Base-by-base conservation (phyloP, 2,888 invertebrate genomes). In the Toxonevra muliebris region DNA sequence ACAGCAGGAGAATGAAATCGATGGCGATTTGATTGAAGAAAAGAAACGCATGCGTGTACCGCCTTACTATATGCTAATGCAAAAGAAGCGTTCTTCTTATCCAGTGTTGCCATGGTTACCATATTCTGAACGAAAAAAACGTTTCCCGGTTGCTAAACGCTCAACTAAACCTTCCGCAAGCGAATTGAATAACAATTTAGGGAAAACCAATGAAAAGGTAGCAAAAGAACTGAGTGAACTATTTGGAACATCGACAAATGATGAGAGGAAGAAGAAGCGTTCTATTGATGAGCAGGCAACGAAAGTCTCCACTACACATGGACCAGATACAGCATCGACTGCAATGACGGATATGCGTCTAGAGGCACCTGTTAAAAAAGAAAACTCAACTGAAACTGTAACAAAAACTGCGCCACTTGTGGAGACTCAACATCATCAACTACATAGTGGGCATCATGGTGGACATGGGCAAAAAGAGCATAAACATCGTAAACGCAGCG, bases 221-320 rank as follows among this genome's bases (percentile, higher is more conserved):
- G 89, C 90, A 41, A 88, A 89, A 79, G 92, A 92, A 76, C 82
- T 92, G 53, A 90, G 89, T 53, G 89, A 89, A 78, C 88, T 92
- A 69, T 92, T 92, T 78, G 89, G 89, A 10, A 79, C 86, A 41
- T 61, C 66, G n/a, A n/a, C 60, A 8, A 69, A 84, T 48, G 88
- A 88, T 19, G 81, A 82, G 76, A 87, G 86, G 43, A 87, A 86
- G 43, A 89, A 88, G 19, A 90, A 90, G 77, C 85, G 89, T 55
- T 83, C 87, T 12, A 77, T 80, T 1, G 78, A 80, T 65, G 79
- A 76, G 19, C 73, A 76, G 61, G 50, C 72, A 1, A 64, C 71
- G 1, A 69, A 72, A 42, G 19, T 54, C 5, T 15, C 65, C 1
- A 71, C 76, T 1, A 76, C 78, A 7, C 72, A 72, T 54, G 55